phyloP scores from a whole-genome alignment of 2,113 vertebrate species.

The Eira barbara region DNA sequence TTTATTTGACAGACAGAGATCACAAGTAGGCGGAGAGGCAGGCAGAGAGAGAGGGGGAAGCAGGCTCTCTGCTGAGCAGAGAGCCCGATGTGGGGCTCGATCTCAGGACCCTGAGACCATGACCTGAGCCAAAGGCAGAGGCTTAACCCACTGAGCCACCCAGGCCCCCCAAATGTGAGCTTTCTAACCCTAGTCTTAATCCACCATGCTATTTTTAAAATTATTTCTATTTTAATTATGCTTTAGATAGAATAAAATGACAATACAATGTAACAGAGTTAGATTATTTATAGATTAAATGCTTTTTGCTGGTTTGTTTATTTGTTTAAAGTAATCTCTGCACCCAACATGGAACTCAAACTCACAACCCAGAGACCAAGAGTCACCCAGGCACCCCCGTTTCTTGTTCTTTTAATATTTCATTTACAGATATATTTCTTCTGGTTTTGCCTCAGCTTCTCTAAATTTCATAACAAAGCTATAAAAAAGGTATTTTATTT shows the following conservation, averaged over 20 bases:
- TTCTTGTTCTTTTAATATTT: slow-evolving; percentile 20
- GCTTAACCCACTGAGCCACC: too few species aligned
- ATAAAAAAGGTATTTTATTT: slow-evolving; percentile 27
- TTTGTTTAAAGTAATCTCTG: neutral
- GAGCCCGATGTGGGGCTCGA: too few species aligned
- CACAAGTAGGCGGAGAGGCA: too few species aligned
- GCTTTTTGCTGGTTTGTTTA: neutral
- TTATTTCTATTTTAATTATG: neutral
- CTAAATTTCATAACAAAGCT: slow-evolving; percentile 9
- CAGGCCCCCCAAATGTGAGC: neutral
- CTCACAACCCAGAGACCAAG: neutral
- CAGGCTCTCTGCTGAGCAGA: too few species aligned
- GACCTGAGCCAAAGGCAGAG: too few species aligned
- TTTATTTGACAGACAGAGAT: too few species aligned
- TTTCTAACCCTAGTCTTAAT: neutral
- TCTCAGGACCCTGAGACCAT: too few species aligned
- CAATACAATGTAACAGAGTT: neutral
- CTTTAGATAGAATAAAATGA: slow-evolving; percentile 16
- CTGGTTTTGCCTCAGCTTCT: slow-evolving; percentile 2
- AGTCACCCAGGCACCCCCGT: neutral
- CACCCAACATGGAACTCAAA: neutral
- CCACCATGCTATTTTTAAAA: neutral
- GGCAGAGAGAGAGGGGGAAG: too few species aligned
- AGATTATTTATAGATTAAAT: neutral
- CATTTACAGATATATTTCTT: slow-evolving; percentile 27